These are phyloP conservation scores for Ifrita kowaldi DNA, from an alignment of 2,113 vertebrate genomes.

Conservation along the genomic window DNA sequence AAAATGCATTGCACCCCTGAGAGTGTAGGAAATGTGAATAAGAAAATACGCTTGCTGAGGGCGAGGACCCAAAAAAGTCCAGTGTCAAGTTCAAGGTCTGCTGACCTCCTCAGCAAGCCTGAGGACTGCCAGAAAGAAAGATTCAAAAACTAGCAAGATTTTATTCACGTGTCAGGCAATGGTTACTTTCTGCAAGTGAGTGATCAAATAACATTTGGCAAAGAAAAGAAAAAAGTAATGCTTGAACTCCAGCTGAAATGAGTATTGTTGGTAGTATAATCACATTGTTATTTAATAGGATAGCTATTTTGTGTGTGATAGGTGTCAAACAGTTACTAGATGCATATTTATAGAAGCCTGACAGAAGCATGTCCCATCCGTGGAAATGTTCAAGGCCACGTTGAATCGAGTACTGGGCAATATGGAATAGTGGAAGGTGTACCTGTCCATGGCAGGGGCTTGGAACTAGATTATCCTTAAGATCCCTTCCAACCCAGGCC, in stretches of 20 bases:
- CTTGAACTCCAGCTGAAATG: background rate
- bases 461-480: background rate
- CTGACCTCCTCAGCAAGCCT: background rate
- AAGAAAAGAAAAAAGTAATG: background rate
- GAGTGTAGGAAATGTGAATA: background rate
- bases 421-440: background rate
- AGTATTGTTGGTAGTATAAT: background rate
- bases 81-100: background rate
- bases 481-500: background rate
- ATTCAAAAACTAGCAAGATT: background rate
- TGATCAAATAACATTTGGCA: background rate
- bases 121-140: background rate
- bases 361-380: background rate
- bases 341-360: conserved; percentile 18
- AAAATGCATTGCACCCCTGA: background rate
- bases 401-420: background rate
- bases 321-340: background rate
- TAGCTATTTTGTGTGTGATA: background rate
- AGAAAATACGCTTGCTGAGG: background rate
- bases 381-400: background rate
- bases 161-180: background rate
- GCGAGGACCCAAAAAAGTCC: background rate
- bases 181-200: background rate
- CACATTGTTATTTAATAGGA: background rate
- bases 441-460: background rate